Evolutionary conservation across 1,140 invertebrate species (phyloP).

Genomic region (Papilio xuthus): DNA sequence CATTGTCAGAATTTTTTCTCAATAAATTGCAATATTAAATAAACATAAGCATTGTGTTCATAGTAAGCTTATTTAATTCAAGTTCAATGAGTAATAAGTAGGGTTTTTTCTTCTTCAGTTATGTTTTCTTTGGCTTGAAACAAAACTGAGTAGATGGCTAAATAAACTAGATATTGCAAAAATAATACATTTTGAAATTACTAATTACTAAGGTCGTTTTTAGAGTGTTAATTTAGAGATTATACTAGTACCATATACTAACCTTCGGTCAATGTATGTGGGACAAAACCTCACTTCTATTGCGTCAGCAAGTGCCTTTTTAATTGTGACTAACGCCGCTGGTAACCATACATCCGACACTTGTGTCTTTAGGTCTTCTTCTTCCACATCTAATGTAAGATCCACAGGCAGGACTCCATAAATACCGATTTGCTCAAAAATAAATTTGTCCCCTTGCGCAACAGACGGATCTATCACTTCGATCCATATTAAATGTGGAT

Average conservation of each 20-base stretch:
- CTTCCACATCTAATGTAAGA: slow-evolving; percentile 47
- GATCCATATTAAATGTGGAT: slow-evolving; percentile 71
- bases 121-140: no score
- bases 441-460: slow-evolving; percentile 44
- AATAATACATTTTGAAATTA: no score
- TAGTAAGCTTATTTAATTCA: no score
- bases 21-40: no score
- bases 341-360: slow-evolving; percentile 56
- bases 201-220: neutral
- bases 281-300: slow-evolving; percentile 58
- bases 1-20: no score
- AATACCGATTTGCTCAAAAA: slow-evolving; percentile 70
- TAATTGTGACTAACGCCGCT: slow-evolving; percentile 50
- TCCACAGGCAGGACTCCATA: slow-evolving; percentile 64
- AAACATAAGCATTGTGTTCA: no score
- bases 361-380: slow-evolving; percentile 40
- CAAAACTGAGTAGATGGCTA: no score
- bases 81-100: no score
- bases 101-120: no score
- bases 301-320: slow-evolving; percentile 46
- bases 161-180: no score
- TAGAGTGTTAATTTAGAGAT: neutral
- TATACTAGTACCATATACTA: slow-evolving; percentile 30
- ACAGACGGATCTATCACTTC: slow-evolving; percentile 49
- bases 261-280: slow-evolving; percentile 62